Percentiles rank a stretch among this genome's conserved stretches.
Conservation (phyloP, 2,797 vertebrate genomes). For the Chromis chromis region DNA sequence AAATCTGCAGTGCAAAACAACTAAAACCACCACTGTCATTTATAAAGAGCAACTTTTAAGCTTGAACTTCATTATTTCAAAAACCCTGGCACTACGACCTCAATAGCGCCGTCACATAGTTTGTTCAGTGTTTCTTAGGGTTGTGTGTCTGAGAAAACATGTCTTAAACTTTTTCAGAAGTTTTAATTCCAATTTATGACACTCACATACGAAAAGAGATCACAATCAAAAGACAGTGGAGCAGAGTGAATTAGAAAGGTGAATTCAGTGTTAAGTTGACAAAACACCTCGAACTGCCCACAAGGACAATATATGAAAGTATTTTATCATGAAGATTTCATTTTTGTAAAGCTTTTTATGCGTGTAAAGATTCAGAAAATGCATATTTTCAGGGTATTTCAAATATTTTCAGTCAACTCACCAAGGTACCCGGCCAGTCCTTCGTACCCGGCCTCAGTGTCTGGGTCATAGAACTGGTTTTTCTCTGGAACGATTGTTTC, state of each 20-base stretch:
- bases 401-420: constrained; percentile 71
- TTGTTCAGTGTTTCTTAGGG: neutral
- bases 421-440: constrained; percentile 93
- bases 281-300: neutral
- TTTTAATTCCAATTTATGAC: too few species aligned
- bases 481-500: constrained; percentile 81
- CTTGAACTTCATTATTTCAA: too few species aligned
- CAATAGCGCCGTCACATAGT: neutral
- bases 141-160: neutral
- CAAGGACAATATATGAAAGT: too few species aligned
- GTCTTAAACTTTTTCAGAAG: too few species aligned
- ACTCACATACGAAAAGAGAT: neutral
- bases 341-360: too few species aligned
- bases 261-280: neutral
- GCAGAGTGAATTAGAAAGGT: too few species aligned
- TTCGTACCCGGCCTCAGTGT: constrained; percentile 85
- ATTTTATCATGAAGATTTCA: too few species aligned
- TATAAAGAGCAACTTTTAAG: neutral
- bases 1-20: neutral
- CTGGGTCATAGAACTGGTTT: constrained; percentile 84
- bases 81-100: too few species aligned
- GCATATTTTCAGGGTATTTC: neutral
- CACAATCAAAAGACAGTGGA: neutral
- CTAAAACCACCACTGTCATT: neutral
- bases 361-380: too few species aligned